phyloP scores from a whole-genome alignment of 2,888 invertebrate genomes.

The Aporophyla lueneburgensis region DNA sequence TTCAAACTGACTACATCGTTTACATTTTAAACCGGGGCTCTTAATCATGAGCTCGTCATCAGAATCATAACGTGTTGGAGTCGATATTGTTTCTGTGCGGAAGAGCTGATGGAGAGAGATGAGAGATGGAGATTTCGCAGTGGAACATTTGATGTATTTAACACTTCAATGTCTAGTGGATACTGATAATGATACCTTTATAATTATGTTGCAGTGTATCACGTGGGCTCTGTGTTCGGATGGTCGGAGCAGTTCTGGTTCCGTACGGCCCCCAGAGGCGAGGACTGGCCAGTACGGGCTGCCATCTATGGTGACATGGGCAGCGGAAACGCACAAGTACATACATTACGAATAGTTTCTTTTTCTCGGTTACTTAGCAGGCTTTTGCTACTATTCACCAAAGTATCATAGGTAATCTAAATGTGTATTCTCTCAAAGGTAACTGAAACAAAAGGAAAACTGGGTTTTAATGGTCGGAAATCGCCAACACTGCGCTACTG shows the following conservation, averaged over 20 bases:
- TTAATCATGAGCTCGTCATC: not conserved
- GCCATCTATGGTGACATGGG: slow-evolving; percentile 99
- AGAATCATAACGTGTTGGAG: not conserved
- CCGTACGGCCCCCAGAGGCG: slow-evolving; percentile 92
- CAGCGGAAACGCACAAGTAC: slow-evolving; percentile 95
- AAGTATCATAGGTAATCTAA: not conserved
- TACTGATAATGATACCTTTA: not conserved
- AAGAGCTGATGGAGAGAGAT: not conserved
- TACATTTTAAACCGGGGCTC: not conserved
- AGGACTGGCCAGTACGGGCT: slow-evolving; percentile 95
- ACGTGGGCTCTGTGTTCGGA: slow-evolving; percentile 94
- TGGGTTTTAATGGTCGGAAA: not conserved
- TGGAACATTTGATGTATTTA: not conserved
- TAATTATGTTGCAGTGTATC: slow-evolving; percentile 92
- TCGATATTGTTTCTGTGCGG: not conserved
- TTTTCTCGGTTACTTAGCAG: not conserved
- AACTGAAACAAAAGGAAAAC: not conserved
- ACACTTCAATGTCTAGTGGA: not conserved
- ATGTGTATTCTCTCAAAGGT: not conserved
- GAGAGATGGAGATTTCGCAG: not conserved
- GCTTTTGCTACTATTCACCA: not conserved
- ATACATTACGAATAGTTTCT: slow-evolving; percentile 67
- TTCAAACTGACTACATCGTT: not conserved
- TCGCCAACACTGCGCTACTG: not conserved
- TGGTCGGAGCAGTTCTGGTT: slow-evolving; percentile 96